Conservation (phyloP, 2,888 invertebrate genomes). For the Pterobdella sp. region DNA sequence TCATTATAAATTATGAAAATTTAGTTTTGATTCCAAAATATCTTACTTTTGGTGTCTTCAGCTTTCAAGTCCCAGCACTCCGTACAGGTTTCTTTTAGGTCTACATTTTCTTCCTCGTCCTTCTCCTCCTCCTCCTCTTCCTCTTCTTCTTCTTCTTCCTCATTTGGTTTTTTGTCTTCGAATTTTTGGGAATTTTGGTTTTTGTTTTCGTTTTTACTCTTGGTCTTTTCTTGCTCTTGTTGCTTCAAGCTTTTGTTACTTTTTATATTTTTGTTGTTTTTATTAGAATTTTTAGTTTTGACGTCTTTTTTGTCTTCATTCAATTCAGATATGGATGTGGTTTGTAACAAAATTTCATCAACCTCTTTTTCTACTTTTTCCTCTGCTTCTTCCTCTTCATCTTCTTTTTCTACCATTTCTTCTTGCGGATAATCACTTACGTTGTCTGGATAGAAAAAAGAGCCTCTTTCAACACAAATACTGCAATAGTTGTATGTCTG, state of each 20-base stretch:
- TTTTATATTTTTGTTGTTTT: not conserved
- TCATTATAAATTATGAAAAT: too few species aligned
- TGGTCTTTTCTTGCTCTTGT: too few species aligned
- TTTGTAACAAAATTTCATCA: not conserved
- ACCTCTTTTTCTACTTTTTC: conserved; percentile 15
- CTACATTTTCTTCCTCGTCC: not conserved
- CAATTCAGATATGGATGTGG: not conserved
- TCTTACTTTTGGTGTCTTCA: too few species aligned
- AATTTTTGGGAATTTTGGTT: not conserved
- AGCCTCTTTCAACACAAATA: not conserved
- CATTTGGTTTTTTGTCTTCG: too few species aligned
- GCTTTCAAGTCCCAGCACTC: too few species aligned
- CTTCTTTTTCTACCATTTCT: not conserved
- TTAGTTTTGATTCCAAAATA: too few species aligned
- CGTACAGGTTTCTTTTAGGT: too few species aligned
- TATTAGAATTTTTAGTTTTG: not conserved
- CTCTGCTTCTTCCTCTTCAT: conserved; percentile 19
- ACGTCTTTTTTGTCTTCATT: not conserved
- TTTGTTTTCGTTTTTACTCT: too few species aligned
- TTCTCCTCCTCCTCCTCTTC: not conserved
- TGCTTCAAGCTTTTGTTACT: too few species aligned
- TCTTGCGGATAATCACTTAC: not conserved
- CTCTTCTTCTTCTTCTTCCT: not conserved
- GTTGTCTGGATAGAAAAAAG: not conserved
- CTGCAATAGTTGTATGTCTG: not conserved